Base-by-base conservation (phyloP, 2,797 vertebrate species). In the Uromys caudimaculatus region DNA sequence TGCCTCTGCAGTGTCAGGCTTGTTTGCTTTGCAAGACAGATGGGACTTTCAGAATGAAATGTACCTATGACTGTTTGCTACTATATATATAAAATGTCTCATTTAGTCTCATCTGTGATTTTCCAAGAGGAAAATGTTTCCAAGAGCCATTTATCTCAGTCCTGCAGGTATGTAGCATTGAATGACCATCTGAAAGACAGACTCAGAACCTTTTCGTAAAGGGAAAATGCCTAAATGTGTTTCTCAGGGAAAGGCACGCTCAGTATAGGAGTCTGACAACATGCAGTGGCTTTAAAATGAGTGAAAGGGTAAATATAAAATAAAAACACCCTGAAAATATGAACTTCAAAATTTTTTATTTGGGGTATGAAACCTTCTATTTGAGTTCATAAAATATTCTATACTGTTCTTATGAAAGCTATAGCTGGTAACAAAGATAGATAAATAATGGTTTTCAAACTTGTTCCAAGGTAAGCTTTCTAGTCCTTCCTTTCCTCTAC, bases 31-130 rank as follows among this genome's bases (percentile, higher is more conserved):
- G 81, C 90, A 98, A 98, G 98, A 99, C 97, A 98, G 98, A 99
- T 98, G 98, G 97, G 97, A 98, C 98, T 98, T 99, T 99, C 98
- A 99, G 98, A 98, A 99, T 99, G 98, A 99, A 99, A 98, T 99
- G 98, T 99, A 98, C 98, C 98, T 98, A 97, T 98, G 98, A 98
- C 98, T 98, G 98, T 98, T 99, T 98, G 98, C 97, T 98, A 98
- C 98, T 98, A 98, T 99, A 99, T 98, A 98, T 99, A 99, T 99
- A 98, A 98, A 99, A 99, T 79, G 96, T 99, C 98, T 99, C 98
- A 99, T 99, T 99, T 99, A 98, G 98, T 97, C 98, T 98, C 98
- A 98, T 98, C 98, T 99, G 98, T 98, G 98, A 98, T 98, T 98
- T 98, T 99, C 98, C 98, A 98, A 98, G 98, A 99, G 97, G 98